Percentiles rank a stretch among this genome's conserved stretches.
These are phyloP conservation scores for Epizoanthus stellaris DNA, from an alignment of 92 coral and sea anemone species.

Conservation along the genomic window DNA sequence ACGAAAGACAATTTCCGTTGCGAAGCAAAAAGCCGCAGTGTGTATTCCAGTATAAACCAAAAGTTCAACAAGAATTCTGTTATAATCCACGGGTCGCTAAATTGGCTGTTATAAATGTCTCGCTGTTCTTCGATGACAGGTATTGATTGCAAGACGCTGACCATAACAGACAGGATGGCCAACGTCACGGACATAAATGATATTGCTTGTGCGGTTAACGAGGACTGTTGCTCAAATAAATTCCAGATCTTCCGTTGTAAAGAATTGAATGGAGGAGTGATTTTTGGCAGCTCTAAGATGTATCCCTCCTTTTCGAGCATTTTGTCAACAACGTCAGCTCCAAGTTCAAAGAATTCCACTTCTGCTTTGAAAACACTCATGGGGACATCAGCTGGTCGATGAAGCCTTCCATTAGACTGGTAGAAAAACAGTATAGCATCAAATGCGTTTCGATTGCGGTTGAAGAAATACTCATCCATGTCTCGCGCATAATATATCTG, in stretches of 20 bases:
- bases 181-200: conserved; percentile 31
- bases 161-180: conserved; percentile 39
- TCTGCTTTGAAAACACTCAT: conserved; percentile 50
- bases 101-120: background rate
- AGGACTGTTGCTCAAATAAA: conserved; percentile 50
- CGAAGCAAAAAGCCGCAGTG: conserved; percentile 45
- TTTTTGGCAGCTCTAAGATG: conserved; percentile 23
- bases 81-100: conserved; percentile 42
- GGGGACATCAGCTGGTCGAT: conserved; percentile 52
- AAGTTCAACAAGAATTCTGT: conserved; percentile 20
- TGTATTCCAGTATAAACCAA: conserved; percentile 56
- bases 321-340: conserved; percentile 46
- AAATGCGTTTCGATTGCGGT: conserved; percentile 62
- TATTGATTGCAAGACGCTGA: conserved; percentile 32
- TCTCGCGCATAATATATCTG: conserved; percentile 42
- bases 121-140: conserved; percentile 1
- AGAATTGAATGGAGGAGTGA: conserved; percentile 17
- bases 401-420: conserved; percentile 60
- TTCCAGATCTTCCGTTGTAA: conserved; percentile 47
- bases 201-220: conserved; percentile 28
- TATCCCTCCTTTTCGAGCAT: conserved; percentile 53
- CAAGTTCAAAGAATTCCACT: conserved; percentile 61
- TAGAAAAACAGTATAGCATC: conserved; percentile 60
- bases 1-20: conserved; percentile 47
- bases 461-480: conserved; percentile 54